Evolutionary conservation across 2,113 vertebrate species (phyloP).

Genomic region (Brachyhypopomus gauderio): DNA sequence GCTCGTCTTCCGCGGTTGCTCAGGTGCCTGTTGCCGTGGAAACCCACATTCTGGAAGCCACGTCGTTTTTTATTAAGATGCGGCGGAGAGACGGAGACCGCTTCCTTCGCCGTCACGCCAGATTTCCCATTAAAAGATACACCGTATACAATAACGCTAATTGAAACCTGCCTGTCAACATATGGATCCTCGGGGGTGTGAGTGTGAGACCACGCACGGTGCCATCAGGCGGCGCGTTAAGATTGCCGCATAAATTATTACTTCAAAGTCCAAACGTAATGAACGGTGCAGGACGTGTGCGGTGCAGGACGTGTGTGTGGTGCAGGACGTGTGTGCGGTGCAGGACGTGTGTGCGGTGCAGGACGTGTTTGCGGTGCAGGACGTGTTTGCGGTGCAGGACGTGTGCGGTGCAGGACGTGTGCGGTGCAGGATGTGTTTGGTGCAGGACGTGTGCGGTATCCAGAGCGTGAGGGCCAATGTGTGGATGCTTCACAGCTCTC

Average conservation of each 20-base stretch:
- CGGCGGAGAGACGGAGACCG: slow-evolving; percentile 15
- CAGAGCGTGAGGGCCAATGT: not conserved
- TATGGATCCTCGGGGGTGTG: not conserved
- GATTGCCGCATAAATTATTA: not conserved
- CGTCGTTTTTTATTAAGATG: slow-evolving; percentile 69
- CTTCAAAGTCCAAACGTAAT: not conserved
- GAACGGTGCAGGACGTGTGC: not conserved
- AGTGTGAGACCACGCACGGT: slow-evolving; percentile 14
- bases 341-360: not conserved
- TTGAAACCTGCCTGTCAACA: slow-evolving; percentile 50
- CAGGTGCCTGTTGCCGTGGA: slow-evolving; percentile 69
- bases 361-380: not conserved
- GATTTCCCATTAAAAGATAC: slow-evolving; percentile 51
- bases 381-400: too few relatives aligned
- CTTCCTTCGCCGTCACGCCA: slow-evolving; percentile 16
- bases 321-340: not conserved
- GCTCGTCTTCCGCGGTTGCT: slow-evolving; percentile 50
- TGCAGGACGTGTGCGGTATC: not conserved
- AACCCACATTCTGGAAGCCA: slow-evolving; percentile 66
- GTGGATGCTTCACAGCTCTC: not conserved
- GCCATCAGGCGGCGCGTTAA: slow-evolving; percentile 8
- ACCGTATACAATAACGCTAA: slow-evolving; percentile 38
- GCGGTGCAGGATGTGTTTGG: not conserved
- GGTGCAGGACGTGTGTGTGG: not conserved
- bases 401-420: not conserved